Percentiles rank a stretch among this genome's conserved stretches.
phyloP scores from a whole-genome alignment of 2,113 vertebrate species.

The Bos indicus region DNA sequence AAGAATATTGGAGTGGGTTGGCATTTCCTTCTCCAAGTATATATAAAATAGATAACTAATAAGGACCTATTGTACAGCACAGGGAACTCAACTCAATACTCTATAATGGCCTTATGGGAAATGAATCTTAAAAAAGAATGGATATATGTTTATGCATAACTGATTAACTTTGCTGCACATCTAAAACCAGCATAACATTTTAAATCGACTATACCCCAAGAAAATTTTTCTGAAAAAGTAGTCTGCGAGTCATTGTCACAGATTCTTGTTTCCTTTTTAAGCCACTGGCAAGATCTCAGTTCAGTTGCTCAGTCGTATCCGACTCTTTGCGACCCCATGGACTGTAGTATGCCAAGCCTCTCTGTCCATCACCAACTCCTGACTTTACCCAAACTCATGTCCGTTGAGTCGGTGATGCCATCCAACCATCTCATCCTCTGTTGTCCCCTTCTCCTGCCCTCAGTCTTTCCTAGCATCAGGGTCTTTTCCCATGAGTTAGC shows the following conservation, averaged over 20 bases:
- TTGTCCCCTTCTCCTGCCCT: no score
- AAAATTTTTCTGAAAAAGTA: background rate
- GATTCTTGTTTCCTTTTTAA: background rate
- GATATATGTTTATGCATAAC: background rate
- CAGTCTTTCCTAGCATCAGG: no score
- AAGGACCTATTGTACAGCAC: background rate
- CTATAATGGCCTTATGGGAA: background rate
- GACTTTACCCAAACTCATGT: no score
- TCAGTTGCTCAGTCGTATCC: no score
- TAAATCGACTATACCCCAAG: background rate
- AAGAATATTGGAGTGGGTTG: no score
- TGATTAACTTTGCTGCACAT: background rate
- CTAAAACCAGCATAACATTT: background rate
- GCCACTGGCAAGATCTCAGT: background rate
- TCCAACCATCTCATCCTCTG: no score
- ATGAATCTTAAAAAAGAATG: background rate
- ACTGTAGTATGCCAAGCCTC: no score
- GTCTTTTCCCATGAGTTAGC: no score
- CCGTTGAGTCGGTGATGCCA: no score
- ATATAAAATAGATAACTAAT: background rate
- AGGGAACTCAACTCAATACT: background rate
- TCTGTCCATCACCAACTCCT: no score
- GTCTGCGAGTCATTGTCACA: background rate
- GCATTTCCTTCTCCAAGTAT: background rate
- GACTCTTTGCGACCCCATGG: no score